Conservation (phyloP, 2,797 vertebrate species). For the Megalops cyprinoides region DNA sequence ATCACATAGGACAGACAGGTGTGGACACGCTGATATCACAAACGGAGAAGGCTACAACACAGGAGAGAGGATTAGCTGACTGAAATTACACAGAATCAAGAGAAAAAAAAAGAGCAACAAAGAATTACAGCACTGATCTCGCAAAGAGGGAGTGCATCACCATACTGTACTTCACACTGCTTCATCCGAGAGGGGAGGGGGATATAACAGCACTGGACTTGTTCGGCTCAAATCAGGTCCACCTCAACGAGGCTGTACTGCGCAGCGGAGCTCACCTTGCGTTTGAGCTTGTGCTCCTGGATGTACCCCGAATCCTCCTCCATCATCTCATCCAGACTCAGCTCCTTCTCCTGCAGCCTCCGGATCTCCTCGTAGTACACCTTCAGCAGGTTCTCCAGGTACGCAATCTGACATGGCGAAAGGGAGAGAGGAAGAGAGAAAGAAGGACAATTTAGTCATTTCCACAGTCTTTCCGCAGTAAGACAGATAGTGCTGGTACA, state of each 20-base stretch:
- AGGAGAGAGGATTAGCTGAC: neutral
- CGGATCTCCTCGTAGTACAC: slow-evolving; percentile 84
- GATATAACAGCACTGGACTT: too few relatives aligned
- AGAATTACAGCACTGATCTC: neutral
- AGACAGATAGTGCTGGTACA: too few relatives aligned
- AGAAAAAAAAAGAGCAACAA: too few relatives aligned
- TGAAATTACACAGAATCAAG: too few relatives aligned
- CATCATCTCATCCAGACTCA: slow-evolving; percentile 81
- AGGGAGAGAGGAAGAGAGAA: neutral
- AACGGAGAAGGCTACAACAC: too few relatives aligned
- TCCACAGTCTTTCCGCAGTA: too few relatives aligned
- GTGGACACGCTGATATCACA: too few relatives aligned
- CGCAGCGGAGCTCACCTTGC: slow-evolving; percentile 76
- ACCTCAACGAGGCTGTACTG: too few relatives aligned
- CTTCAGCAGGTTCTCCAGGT: slow-evolving; percentile 87
- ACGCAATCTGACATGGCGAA: slow-evolving; percentile 75
- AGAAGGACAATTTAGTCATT: too few relatives aligned
- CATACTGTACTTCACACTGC: neutral
- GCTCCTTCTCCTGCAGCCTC: slow-evolving; percentile 83
- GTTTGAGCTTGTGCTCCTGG: slow-evolving; percentile 89
- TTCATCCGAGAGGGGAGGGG: too few relatives aligned
- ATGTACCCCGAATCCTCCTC: slow-evolving; percentile 85
- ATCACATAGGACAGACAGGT: too few relatives aligned
- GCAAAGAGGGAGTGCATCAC: neutral
- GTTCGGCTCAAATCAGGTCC: too few relatives aligned